Evolutionary conservation across 2,888 invertebrate genomes (phyloP), one percentile per base, ranked within the genome.

Genomic region (Germaria angustata): DNA sequence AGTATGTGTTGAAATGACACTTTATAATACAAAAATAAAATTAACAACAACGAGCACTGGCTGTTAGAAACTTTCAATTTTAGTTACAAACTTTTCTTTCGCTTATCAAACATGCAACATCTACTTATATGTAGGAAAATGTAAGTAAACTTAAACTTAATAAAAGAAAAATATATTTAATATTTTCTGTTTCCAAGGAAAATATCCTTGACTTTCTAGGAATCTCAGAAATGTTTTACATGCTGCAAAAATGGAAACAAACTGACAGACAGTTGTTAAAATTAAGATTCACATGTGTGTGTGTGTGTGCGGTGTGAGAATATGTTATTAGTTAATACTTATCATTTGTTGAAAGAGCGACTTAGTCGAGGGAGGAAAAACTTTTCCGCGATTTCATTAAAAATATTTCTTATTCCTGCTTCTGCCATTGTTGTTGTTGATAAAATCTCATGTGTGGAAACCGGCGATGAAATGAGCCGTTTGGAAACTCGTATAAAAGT

Each of bases 1-100:
- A 75, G 51, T 68, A 76, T 65, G 79, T 80, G 71, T 55, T 75
- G 71, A 80, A 76, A 44, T 76, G 75, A 79, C 65, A 61, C 79
- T 80, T 80, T 76, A 80, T 80, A 76, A 69, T 57, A 20, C 39
- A 76, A 36, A 46, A 71, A 32, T n/a, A 51, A 3, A 49, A 44
- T 24, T 13, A 32, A 20, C 55, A 53, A 63, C 51, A 65, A n/a
- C 2, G 15, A 51, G 32, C n/a, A 44, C 15, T 28, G 5, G 41
- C 15, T 66, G 53, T 24, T 13, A 36, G 46, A 76, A 68, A 53
- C 46, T 49, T 76, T 59, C 59, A 76, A 76, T 68, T 68, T 68
- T 7, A 68, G 65, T 57, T 66, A 4, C 11, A 46, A 75, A 75
- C 65, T 66, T 73, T 57, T 44, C 39, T 28, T 44, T 9, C 24